Conservation (phyloP, 2,113 vertebrate species). For the Chaetops frenatus region DNA sequence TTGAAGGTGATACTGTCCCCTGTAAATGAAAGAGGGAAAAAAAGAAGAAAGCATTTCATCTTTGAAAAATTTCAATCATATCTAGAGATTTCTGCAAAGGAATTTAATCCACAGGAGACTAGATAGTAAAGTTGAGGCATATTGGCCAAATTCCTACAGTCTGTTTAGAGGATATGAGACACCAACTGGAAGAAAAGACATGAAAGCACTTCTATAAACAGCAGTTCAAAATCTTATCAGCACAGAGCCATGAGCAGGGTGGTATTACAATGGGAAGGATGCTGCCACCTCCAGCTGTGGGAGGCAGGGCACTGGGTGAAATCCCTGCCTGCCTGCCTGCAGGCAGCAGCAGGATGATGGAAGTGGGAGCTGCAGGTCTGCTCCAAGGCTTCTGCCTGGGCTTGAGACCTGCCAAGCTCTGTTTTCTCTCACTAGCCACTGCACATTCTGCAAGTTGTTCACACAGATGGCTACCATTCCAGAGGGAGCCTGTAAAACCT, state of each 20-base stretch:
- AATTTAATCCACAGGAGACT: background rate
- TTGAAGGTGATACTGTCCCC: background rate
- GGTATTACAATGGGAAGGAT: background rate
- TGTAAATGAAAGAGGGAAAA: background rate
- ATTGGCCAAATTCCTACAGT: background rate
- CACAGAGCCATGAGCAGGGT: background rate
- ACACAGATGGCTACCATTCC: background rate
- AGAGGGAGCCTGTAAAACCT: background rate
- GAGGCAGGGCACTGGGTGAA: background rate
- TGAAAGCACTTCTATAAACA: background rate
- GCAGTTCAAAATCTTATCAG: background rate
- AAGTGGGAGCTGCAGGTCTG: background rate
- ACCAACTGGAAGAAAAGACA: background rate
- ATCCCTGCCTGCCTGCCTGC: rapidly evolving
- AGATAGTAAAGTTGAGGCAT: background rate
- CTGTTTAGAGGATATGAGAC: background rate
- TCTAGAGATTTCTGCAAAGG: background rate
- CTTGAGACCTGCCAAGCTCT: background rate
- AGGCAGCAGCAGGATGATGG: background rate
- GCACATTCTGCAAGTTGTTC: background rate
- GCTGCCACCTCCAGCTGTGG: background rate
- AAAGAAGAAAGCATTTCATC: background rate
- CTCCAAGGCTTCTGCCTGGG: background rate
- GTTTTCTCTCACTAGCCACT: background rate
- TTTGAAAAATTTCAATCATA: background rate